Percentiles rank a stretch among this genome's conserved stretches.
Conservation (phyloP, 1,140 invertebrate species). For the Conopomorpha cramerella region DNA sequence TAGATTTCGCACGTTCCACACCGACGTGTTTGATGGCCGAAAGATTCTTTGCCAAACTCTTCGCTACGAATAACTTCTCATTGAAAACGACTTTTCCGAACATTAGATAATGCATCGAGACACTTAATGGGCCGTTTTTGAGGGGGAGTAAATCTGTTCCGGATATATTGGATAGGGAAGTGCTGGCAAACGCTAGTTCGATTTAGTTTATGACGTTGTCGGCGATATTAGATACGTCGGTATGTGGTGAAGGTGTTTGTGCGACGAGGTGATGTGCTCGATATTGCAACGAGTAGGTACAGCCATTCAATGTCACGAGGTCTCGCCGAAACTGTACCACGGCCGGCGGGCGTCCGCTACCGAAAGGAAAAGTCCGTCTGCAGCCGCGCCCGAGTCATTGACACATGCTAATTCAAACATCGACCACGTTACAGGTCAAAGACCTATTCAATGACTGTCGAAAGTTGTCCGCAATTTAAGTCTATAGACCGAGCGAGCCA, state of each 20-base stretch:
- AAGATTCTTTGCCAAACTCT: conserved; percentile 52
- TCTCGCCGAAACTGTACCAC: conserved; percentile 33
- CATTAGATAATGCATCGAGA: conserved; percentile 2
- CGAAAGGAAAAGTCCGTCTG: conserved; percentile 44
- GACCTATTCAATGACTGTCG: conserved; percentile 45
- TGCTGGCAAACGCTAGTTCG: too few species aligned
- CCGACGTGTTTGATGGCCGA: conserved; percentile 47
- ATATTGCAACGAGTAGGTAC: too few species aligned
- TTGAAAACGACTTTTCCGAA: conserved; percentile 10
- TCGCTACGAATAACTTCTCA: conserved; percentile 33
- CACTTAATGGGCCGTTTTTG: conserved; percentile 1
- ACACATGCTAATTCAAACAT: conserved; percentile 46
- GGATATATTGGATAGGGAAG: too few species aligned
- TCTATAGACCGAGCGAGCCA: conserved; percentile 21
- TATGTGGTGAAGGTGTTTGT: too few species aligned
- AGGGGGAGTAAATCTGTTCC: too few species aligned
- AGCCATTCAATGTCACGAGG: conserved; percentile 41
- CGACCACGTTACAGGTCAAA: conserved; percentile 30
- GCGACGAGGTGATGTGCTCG: too few species aligned
- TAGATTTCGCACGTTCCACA: conserved; percentile 49
- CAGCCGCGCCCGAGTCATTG: conserved; percentile 35
- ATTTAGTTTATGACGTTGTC: too few species aligned
- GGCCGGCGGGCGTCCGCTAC: conserved; percentile 14
- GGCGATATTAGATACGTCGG: too few species aligned
- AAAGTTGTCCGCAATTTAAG: conserved; percentile 32